A percentile compares a stretch with the other conserved stretches of the same genome.
These are phyloP conservation scores for Antennarius striatus DNA, from an alignment of 2,113 vertebrate species.

Conservation along the genomic window DNA sequence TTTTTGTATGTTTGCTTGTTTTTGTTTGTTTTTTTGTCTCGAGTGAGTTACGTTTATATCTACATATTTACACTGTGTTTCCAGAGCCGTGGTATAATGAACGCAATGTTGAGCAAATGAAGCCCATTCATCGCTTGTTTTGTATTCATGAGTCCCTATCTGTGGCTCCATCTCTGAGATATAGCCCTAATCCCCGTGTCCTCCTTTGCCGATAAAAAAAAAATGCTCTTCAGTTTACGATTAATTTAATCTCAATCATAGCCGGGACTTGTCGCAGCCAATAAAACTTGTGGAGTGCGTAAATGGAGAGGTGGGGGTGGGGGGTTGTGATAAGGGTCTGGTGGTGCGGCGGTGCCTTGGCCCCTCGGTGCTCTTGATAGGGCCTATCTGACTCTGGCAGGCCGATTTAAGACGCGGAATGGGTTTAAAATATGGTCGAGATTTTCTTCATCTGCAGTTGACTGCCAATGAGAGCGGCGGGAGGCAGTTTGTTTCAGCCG, in stretches of 20 bases:
- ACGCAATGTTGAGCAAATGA: conserved; percentile 50
- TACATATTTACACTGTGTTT: conserved; percentile 35
- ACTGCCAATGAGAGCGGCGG: conserved; percentile 54
- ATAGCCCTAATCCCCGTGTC: conserved; percentile 62
- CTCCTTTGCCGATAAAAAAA: conserved; percentile 75
- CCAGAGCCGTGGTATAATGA: conserved; percentile 48
- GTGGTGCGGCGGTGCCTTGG: conserved; percentile 57
- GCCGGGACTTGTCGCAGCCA: conserved; percentile 76
- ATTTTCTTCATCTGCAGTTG: conserved; percentile 82
- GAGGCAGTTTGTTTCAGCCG: conserved; percentile 50
- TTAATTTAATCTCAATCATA: conserved; percentile 89
- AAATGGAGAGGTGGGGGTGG: conserved; percentile 58
- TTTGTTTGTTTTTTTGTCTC: conserved; percentile 3
- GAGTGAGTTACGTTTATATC: conserved; percentile 24
- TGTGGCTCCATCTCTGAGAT: conserved; percentile 72
- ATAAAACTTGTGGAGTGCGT: conserved; percentile 77
- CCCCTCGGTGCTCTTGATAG: conserved; percentile 76
- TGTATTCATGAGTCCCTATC: conserved; percentile 69
- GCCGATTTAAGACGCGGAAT: conserved; percentile 72
- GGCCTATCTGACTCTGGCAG: conserved; percentile 82
- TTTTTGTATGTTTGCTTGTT: neutral
- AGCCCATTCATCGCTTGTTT: conserved; percentile 58
- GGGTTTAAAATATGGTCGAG: conserved; percentile 78
- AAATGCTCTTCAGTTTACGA: conserved; percentile 83
- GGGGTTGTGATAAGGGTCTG: conserved; percentile 72